Conservation (phyloP, 2,888 invertebrate genomes). For the Hymenopus coronatus region DNA sequence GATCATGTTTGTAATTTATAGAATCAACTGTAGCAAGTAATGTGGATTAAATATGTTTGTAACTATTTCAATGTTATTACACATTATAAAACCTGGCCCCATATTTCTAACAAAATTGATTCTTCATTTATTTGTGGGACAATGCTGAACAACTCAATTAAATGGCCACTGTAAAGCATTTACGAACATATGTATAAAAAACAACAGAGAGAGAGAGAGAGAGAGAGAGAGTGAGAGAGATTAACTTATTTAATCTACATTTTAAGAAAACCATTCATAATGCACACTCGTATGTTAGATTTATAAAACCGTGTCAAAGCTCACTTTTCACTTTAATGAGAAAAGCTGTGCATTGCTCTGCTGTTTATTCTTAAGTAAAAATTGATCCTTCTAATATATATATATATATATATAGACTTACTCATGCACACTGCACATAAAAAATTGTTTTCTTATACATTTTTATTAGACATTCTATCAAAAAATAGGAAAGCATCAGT, state of each 20-base stretch:
- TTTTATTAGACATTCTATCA: background rate
- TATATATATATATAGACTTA: background rate
- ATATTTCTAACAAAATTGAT: background rate
- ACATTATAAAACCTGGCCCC: background rate
- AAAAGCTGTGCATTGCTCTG: background rate
- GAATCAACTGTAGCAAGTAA: no score
- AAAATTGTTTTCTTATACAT: background rate
- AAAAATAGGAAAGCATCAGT: slow-evolving; percentile 21
- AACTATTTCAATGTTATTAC: no score
- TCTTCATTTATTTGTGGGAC: background rate
- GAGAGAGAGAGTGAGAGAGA: background rate
- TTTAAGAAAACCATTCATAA: background rate
- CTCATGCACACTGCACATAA: background rate
- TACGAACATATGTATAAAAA: background rate
- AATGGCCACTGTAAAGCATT: background rate
- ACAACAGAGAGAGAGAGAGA: background rate
- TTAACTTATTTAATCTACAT: background rate
- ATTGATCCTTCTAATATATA: background rate
- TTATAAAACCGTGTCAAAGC: background rate
- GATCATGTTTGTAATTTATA: no score
- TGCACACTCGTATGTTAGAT: background rate
- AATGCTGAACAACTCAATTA: background rate
- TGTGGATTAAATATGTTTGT: no score
- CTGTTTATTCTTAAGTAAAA: background rate
- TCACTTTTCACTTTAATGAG: background rate